Conservation (phyloP, 2,113 vertebrate species). For the Picathartes gymnocephalus region DNA sequence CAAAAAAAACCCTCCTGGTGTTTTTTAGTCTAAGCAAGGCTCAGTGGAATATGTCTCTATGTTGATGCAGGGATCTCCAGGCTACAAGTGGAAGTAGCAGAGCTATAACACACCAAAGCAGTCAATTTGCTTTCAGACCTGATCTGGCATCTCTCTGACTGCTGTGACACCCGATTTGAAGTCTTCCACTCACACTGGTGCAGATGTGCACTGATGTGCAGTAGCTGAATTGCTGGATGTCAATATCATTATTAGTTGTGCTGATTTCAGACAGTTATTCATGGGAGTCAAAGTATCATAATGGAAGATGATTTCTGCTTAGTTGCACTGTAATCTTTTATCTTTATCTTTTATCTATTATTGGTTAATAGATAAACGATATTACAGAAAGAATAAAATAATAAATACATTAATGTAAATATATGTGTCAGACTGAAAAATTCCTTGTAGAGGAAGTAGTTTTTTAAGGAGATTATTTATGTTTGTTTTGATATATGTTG, state of each 20-base stretch:
- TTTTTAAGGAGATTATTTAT: neutral
- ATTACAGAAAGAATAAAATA: neutral
- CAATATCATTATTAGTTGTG: neutral
- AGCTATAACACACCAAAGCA: neutral
- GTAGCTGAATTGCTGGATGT: neutral
- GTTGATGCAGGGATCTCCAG: neutral
- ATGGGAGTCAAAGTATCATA: neutral
- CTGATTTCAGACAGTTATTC: neutral
- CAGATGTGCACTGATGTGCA: neutral
- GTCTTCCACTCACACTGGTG: fast-evolving
- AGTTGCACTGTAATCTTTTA: neutral
- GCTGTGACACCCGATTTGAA: neutral
- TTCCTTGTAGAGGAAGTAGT: neutral
- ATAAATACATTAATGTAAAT: neutral
- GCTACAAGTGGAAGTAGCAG: neutral
- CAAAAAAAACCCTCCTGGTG: neutral
- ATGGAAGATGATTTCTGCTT: neutral
- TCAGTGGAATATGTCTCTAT: neutral
- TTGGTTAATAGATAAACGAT: neutral
- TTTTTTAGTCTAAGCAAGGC: neutral
- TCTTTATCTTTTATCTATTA: no score
- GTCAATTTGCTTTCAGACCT: neutral
- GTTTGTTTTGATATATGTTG: neutral
- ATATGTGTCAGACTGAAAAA: neutral
- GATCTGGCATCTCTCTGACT: neutral